Conservation (phyloP, 2,888 invertebrate genomes). For the Drosophila imparisetae region DNA sequence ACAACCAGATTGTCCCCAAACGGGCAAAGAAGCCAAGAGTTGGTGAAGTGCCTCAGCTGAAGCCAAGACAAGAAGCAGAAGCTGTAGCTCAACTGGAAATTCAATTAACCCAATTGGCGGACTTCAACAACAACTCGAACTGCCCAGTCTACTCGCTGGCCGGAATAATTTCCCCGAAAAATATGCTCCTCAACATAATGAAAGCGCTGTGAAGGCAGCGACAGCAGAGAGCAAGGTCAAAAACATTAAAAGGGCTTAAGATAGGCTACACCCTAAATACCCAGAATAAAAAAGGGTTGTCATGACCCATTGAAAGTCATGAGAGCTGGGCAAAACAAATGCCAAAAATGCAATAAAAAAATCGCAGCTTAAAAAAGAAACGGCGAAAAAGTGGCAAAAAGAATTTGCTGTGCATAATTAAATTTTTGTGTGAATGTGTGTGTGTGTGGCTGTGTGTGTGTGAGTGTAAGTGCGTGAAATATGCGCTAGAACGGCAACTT, state of each 20-base stretch:
- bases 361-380: slow-evolving; percentile 45
- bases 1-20: slow-evolving; percentile 55
- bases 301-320: slow-evolving; percentile 47
- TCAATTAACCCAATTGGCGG: slow-evolving; percentile 76
- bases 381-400: slow-evolving; percentile 27
- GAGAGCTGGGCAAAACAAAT: slow-evolving; percentile 53
- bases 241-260: slow-evolving; percentile 61
- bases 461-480: slow-evolving; percentile 39
- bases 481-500: slow-evolving; percentile 28
- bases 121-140: slow-evolving; percentile 23
- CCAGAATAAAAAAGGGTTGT: slow-evolving; percentile 44
- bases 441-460: not conserved
- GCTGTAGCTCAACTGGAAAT: slow-evolving; percentile 66
- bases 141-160: slow-evolving; percentile 23
- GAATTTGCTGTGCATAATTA: slow-evolving; percentile 70
- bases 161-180: slow-evolving; percentile 15
- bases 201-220: slow-evolving; percentile 22
- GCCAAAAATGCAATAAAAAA: slow-evolving; percentile 65
- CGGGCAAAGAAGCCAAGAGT: slow-evolving; percentile 3
- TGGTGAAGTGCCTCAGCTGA: slow-evolving; percentile 6
- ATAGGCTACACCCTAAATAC: slow-evolving; percentile 18
- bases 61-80: not conserved
- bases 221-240: slow-evolving; percentile 47
- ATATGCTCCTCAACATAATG: slow-evolving; percentile 41
- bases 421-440: slow-evolving; percentile 42